A percentile compares a stretch with the other conserved stretches of the same genome.
Conservation (phyloP, 2,888 invertebrate genomes). For the Fissipunctia ypsillon region DNA sequence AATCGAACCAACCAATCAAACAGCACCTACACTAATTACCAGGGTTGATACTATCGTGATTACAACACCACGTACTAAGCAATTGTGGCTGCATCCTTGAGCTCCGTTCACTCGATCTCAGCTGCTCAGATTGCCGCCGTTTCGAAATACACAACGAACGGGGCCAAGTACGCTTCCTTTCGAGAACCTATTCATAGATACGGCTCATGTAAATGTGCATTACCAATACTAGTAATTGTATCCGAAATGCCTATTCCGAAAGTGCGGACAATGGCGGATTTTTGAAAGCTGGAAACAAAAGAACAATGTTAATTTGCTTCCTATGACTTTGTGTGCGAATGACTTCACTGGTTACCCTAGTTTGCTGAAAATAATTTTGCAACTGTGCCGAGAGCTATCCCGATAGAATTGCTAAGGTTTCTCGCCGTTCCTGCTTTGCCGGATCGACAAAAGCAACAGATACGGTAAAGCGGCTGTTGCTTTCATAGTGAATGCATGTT, state of each 20-base stretch:
- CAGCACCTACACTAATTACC: constrained; percentile 45
- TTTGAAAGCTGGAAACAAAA: constrained; percentile 39
- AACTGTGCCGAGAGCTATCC: neutral
- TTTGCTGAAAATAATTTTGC: neutral
- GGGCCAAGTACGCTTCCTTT: constrained; percentile 87
- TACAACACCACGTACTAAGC: constrained; percentile 65
- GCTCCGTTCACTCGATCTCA: constrained; percentile 78
- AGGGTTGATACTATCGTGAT: constrained; percentile 52
- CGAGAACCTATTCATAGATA: constrained; percentile 67
- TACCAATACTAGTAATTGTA: constrained; percentile 62
- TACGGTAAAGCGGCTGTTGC: neutral
- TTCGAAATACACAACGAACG: constrained; percentile 76
- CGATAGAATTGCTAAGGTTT: neutral
- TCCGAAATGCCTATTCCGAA: constrained; percentile 36
- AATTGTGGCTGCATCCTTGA: constrained; percentile 74
- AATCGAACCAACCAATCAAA: constrained; percentile 24
- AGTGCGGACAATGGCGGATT: constrained; percentile 42
- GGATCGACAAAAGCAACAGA: neutral
- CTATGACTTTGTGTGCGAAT: constrained; percentile 3
- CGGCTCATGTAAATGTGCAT: constrained; percentile 56
- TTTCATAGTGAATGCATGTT: neutral
- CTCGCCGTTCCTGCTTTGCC: neutral
- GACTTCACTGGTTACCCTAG: constrained; percentile 1
- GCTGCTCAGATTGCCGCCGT: constrained; percentile 73
- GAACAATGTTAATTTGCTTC: constrained; percentile 39